Base-by-base conservation (phyloP, 2,113 vertebrate species). In the Motacilla tschutschensis region DNA sequence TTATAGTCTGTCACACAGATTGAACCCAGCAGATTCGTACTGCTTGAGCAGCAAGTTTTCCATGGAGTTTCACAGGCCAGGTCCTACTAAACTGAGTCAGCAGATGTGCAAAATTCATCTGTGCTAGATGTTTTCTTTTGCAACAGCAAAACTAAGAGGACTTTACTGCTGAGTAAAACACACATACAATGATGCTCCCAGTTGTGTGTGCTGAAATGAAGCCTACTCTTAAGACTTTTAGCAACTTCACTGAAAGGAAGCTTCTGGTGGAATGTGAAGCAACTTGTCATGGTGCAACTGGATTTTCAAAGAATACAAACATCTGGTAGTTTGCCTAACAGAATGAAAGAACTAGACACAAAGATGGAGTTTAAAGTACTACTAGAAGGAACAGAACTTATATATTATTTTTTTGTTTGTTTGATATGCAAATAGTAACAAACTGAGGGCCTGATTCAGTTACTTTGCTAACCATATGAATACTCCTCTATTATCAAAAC, bases 11-110 rank as follows among this genome's bases (percentile, higher is more conserved):
- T 28, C 26, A 20, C 1, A 2, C 4, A 79, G 17, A 46, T 43
- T 50, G 48, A 44, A 17, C 2, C 12, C 40, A 57, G 40, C 13
- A 55, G 5, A 6, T 63, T 47, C 0, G 0, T 14, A 15, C 16
- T 38, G 24, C 54, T 36, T 31, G 17, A 33, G n/a, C 13, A 53
- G 29, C 4, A 31, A 36, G 5, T n/a, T 43, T 70, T 59, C 14
- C n/a, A 9, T 6, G 5, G 2, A 9, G 10, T 38, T 24, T 43
- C 15, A 17, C 14, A 18, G 0, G 0, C 21, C 2, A 1, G 8
- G 7, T 40, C 41, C 25, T 10, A 59, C 6, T 17, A 48, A 48
- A 28, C 4, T 1, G 19, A 41, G 31, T 36, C 36, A 63, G 44
- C 12, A 48, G 17, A 3, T 40, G 35, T 18, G 6, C 12, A 67